These are phyloP conservation scores for Leptobrachium ailaonicum DNA, from an alignment of 2,113 vertebrate species.

Conservation along the genomic window DNA sequence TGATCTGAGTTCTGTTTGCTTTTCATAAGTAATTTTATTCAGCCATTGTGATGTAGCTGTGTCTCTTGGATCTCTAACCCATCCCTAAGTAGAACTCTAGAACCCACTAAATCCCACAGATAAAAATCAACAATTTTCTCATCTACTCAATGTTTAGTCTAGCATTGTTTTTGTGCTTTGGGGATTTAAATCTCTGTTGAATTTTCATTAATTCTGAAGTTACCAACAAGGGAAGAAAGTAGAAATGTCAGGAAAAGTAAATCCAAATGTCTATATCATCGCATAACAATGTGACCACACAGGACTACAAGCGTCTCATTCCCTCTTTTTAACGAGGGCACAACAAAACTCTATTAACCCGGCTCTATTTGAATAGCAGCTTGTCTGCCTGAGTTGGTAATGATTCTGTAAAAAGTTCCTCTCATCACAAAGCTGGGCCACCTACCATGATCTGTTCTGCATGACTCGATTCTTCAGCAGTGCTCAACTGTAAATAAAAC, in stretches of 20 bases:
- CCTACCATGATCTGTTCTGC: conserved; percentile 66
- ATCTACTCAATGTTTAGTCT: conserved; percentile 39
- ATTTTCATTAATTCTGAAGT: conserved; percentile 43
- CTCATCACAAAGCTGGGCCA: conserved; percentile 62
- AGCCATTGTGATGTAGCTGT: no score
- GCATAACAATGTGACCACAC: conserved; percentile 69
- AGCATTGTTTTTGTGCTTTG: conserved; percentile 13
- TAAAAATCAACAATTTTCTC: conserved; percentile 39
- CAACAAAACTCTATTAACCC: conserved; percentile 63
- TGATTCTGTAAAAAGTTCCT: conserved; percentile 58
- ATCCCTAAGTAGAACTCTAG: not conserved
- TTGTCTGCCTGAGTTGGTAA: conserved; percentile 56
- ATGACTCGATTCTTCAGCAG: conserved; percentile 67
- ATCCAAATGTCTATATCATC: conserved; percentile 60
- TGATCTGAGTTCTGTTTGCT: no score
- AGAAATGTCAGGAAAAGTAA: conserved; percentile 52
- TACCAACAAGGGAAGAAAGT: conserved; percentile 27
- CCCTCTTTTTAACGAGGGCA: conserved; percentile 61
- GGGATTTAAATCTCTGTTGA: conserved; percentile 11
- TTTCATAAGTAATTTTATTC: no score
- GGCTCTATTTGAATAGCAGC: conserved; percentile 62
- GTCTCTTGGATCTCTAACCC: no score
- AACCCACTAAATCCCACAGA: conserved; percentile 12
- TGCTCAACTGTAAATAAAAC: conserved; percentile 72
- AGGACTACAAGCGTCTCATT: conserved; percentile 59